These are phyloP conservation scores for Oscheius sp. DNA, from an alignment of 1,140 invertebrate species.

Conservation along the genomic window DNA sequence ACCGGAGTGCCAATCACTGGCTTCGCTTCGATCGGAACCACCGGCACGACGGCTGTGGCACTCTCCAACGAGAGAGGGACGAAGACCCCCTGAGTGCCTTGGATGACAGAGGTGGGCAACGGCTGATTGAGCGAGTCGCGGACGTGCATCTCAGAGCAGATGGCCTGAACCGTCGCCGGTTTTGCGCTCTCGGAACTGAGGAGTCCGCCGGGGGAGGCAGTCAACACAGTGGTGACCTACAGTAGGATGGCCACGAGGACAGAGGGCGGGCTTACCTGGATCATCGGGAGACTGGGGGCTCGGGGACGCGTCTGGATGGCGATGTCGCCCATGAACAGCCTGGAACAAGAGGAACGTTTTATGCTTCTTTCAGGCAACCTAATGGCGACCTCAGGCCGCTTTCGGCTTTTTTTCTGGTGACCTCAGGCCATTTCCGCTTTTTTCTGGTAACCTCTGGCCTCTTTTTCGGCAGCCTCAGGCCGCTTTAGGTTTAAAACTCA, in stretches of 20 bases:
- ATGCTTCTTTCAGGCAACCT: too few species aligned
- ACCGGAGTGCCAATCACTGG: slow-evolving; percentile 43
- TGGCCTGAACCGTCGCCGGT: slow-evolving; percentile 40
- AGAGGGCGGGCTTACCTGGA: neutral
- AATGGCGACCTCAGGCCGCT: too few species aligned
- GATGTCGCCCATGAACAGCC: slow-evolving; percentile 24
- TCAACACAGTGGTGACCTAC: slow-evolving; percentile 3
- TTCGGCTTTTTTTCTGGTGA: too few species aligned
- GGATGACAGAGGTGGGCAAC: slow-evolving; percentile 45
- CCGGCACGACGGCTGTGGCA: neutral
- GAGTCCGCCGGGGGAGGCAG: neutral
- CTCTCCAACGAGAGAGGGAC: too few species aligned
- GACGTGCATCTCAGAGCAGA: slow-evolving; percentile 46
- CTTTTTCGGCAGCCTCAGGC: too few species aligned
- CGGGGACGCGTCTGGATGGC: slow-evolving; percentile 18
- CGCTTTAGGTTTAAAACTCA: too few species aligned
- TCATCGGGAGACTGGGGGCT: neutral
- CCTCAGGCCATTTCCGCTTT: too few species aligned
- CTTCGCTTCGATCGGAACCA: slow-evolving; percentile 6
- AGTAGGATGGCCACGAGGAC: neutral
- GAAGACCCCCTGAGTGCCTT: slow-evolving; percentile 18
- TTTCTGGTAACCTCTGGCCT: too few species aligned
- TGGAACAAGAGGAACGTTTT: too few species aligned
- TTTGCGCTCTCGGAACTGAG: neutral
- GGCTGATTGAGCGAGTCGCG: slow-evolving; percentile 48